Evolutionary conservation across 2,888 invertebrate species (phyloP).

Genomic region (Drosophila pseudotakahashii): DNA sequence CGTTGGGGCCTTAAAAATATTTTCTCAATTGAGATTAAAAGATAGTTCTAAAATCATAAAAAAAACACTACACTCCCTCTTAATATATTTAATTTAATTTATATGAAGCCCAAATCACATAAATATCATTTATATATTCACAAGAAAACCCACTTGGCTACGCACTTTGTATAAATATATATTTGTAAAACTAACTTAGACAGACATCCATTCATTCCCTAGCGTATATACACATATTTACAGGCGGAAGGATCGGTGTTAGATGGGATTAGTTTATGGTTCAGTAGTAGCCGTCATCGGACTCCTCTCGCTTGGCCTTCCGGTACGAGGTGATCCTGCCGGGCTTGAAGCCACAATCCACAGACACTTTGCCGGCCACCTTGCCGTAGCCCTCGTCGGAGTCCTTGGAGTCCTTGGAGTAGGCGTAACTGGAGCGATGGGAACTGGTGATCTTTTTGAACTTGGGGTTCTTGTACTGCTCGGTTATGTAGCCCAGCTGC

Average conservation of each 20-base stretch:
- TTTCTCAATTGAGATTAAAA: neutral
- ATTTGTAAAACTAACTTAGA: slow-evolving; percentile 29
- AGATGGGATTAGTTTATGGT: no score
- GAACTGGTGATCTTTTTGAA: slow-evolving; percentile 61
- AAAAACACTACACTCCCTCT: no score
- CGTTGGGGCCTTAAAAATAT: neutral
- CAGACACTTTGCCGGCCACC: slow-evolving; percentile 56
- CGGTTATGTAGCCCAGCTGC: slow-evolving; percentile 85
- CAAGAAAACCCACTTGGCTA: neutral
- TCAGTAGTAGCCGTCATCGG: slow-evolving; percentile 45
- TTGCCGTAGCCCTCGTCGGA: slow-evolving; percentile 48
- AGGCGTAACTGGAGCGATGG: slow-evolving; percentile 35
- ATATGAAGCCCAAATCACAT: no score
- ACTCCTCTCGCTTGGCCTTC: slow-evolving; percentile 56
- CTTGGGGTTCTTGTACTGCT: slow-evolving; percentile 80
- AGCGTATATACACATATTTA: slow-evolving; percentile 52
- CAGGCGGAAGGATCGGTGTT: slow-evolving; percentile 23
- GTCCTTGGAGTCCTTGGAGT: slow-evolving; percentile 15
- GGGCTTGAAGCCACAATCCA: slow-evolving; percentile 78
- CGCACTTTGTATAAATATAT: slow-evolving; percentile 1
- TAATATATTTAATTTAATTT: no score
- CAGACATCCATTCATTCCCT: slow-evolving; percentile 21
- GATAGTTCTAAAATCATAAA: no score
- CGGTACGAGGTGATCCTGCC: slow-evolving; percentile 72
- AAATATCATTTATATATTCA: no score